Evolutionary conservation across 2,797 vertebrate genomes (phyloP).

Genomic region (Cynodonichthys magdalenae): DNA sequence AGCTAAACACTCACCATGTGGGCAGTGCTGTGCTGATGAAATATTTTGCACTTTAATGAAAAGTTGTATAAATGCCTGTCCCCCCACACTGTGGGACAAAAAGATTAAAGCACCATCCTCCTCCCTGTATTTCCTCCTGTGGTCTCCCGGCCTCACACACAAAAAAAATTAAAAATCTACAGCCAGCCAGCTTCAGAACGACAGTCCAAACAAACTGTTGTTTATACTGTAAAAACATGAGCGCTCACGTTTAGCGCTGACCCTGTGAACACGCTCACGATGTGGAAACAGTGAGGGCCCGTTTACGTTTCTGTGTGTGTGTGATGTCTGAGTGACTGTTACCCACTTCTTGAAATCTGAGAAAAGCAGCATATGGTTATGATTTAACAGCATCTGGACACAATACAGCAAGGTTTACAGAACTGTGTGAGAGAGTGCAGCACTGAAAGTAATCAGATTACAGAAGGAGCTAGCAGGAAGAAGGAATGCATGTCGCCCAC

Average conservation of each 20-base stretch:
- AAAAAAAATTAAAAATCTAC: not conserved
- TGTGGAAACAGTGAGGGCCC: slow-evolving; percentile 30
- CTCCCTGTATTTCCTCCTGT: slow-evolving; percentile 2
- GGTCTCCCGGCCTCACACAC: not conserved
- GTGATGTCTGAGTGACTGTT: slow-evolving; percentile 29
- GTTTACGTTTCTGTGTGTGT: slow-evolving; percentile 26
- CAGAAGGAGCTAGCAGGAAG: not conserved
- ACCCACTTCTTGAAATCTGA: slow-evolving; percentile 62
- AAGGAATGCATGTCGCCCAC: not conserved
- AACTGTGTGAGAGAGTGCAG: slow-evolving; percentile 28
- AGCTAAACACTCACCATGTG: slow-evolving; percentile 32
- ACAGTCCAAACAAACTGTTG: slow-evolving; percentile 62
- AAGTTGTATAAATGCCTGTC: slow-evolving; percentile 24
- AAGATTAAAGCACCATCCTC: slow-evolving; percentile 28
- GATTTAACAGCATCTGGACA: slow-evolving; percentile 79
- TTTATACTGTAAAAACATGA: slow-evolving; percentile 77
- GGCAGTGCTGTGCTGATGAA: slow-evolving; percentile 6
- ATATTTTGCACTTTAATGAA: slow-evolving; percentile 28
- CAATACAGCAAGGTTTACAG: slow-evolving; percentile 62
- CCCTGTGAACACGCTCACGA: slow-evolving; percentile 49
- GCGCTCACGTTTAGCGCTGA: slow-evolving; percentile 70
- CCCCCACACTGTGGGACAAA: slow-evolving; percentile 35
- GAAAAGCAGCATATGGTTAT: slow-evolving; percentile 75
- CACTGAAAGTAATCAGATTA: slow-evolving; percentile 59
- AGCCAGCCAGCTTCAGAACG: slow-evolving; percentile 38